These are phyloP conservation scores for Drosophila quinaria DNA, from an alignment of 2,888 invertebrate species.

Conservation along the genomic window DNA sequence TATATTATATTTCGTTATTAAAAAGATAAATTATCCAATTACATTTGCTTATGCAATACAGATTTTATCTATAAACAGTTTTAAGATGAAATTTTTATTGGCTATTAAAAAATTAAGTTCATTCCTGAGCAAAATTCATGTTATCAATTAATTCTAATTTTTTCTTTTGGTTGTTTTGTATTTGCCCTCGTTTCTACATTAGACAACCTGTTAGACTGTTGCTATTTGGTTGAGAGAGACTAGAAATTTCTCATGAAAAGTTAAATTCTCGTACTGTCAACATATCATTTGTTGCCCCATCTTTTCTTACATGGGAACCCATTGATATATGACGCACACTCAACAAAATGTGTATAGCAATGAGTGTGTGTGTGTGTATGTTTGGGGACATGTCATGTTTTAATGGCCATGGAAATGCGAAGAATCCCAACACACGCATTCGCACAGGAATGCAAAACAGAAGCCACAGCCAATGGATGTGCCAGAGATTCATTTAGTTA, in stretches of 20 bases:
- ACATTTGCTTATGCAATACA: background rate
- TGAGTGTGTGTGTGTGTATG: background rate
- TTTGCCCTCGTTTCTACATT: background rate
- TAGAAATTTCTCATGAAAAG: conserved; percentile 25
- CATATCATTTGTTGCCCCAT: conserved; percentile 22
- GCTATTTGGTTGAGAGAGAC: conserved; percentile 17
- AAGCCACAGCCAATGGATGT: conserved; percentile 10
- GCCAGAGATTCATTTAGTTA: conserved; percentile 30
- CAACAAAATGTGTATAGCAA: background rate
- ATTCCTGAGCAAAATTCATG: too few species aligned
- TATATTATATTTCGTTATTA: background rate
- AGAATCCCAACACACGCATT: conserved; percentile 1
- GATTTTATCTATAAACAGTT: too few species aligned
- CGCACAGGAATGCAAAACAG: conserved; percentile 24
- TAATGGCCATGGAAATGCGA: conserved; percentile 23
- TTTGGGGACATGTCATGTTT: conserved; percentile 19
- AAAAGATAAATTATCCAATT: background rate
- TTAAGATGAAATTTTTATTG: too few species aligned
- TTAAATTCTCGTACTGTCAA: conserved; percentile 29
- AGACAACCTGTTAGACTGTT: conserved; percentile 7
- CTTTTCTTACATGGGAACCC: background rate
- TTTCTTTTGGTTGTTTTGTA: background rate
- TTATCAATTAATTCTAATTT: background rate
- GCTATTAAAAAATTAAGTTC: too few species aligned
- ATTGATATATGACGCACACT: conserved; percentile 11